Conservation (phyloP, 2,888 invertebrate genomes). For the Eucriotettix oculatus region DNA sequence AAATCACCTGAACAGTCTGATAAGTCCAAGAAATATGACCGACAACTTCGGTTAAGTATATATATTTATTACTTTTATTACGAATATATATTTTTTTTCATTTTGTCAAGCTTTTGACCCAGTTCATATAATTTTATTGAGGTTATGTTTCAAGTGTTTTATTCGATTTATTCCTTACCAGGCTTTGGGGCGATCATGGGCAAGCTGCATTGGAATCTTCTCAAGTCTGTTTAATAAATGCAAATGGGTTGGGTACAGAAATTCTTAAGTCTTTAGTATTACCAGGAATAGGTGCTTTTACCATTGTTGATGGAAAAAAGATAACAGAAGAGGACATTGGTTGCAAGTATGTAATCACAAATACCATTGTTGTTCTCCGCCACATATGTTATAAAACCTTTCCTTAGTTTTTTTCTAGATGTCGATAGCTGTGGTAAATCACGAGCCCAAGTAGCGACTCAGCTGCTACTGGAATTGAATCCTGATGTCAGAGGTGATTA, state of each 20-base stretch:
- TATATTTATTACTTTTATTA: neutral
- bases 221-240: slow-evolving; percentile 85
- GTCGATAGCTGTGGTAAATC: slow-evolving; percentile 62
- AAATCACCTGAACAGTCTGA: slow-evolving; percentile 59
- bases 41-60: slow-evolving; percentile 45
- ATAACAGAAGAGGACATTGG: slow-evolving; percentile 85
- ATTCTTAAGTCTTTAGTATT: slow-evolving; percentile 85
- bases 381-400: neutral
- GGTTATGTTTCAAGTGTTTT: slow-evolving; percentile 1
- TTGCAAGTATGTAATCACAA: slow-evolving; percentile 48
- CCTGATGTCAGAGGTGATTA: slow-evolving; percentile 84
- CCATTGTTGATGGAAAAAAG: slow-evolving; percentile 78
- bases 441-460: slow-evolving; percentile 68
- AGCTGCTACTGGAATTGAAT: slow-evolving; percentile 76
- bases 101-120: neutral
- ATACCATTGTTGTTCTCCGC: neutral
- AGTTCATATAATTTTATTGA: neutral
- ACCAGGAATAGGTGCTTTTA: slow-evolving; percentile 84
- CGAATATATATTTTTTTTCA: neutral
- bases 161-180: slow-evolving; percentile 20
- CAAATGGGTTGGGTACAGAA: slow-evolving; percentile 86
- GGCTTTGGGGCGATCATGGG: slow-evolving; percentile 98
- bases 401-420: slow-evolving; percentile 73
- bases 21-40: slow-evolving; percentile 62
- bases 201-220: slow-evolving; percentile 77